A percentile compares a stretch with the other conserved stretches of the same genome.
Conservation (phyloP, 1,140 invertebrate species). For the Leptopilina boulardi region DNA sequence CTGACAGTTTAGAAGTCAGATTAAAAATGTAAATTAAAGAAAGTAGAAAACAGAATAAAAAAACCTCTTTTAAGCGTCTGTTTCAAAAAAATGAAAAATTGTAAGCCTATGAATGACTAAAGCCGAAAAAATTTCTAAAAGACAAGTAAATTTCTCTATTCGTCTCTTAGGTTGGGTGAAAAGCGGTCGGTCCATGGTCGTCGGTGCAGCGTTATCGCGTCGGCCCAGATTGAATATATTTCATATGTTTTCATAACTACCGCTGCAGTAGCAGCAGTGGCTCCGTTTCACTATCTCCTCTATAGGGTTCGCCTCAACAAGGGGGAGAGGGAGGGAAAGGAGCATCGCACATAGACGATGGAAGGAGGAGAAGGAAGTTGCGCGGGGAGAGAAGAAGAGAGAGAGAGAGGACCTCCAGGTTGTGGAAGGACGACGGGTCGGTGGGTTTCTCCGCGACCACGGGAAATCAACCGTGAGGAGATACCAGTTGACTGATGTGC, state of each 20-base stretch:
- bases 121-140: background rate
- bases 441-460: constrained; percentile 68
- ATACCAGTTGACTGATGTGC: constrained; percentile 77
- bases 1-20: no score
- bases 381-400: constrained; percentile 47
- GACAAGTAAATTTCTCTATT: no score
- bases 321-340: constrained; percentile 42
- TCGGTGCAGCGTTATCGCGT: constrained; percentile 69
- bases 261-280: constrained; percentile 54
- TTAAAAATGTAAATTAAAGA: no score
- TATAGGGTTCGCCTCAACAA: constrained; percentile 42
- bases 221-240: constrained; percentile 77
- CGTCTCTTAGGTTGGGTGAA: background rate
- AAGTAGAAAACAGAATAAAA: no score
- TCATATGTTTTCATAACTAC: constrained; percentile 77
- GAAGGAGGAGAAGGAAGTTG: constrained; percentile 36
- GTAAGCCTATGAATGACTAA: background rate
- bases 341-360: background rate
- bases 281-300: constrained; percentile 66
- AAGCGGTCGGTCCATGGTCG: constrained; percentile 52
- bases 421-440: constrained; percentile 45
- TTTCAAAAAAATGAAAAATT: no score
- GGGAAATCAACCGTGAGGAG: constrained; percentile 77
- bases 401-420: constrained; percentile 45
- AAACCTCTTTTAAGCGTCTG: no score